A percentile compares a stretch with the other conserved stretches of the same genome.
These are phyloP conservation scores for Sisyra terminalis DNA, from an alignment of 2,888 invertebrate genomes.

Conservation along the genomic window DNA sequence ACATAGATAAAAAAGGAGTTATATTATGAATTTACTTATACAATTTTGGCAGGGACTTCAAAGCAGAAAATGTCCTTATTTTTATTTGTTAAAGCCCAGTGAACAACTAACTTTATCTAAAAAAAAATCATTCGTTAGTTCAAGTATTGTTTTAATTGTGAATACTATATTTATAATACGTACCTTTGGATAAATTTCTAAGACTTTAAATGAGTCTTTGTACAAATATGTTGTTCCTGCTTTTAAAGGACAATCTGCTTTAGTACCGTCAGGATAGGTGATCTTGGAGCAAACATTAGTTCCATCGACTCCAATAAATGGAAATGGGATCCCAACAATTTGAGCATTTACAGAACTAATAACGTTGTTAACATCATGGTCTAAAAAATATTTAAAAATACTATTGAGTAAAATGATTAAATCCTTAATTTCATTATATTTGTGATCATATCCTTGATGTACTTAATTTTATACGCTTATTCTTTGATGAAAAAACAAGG, in stretches of 20 bases:
- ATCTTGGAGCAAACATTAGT: slow-evolving; percentile 48
- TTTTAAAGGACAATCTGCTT: slow-evolving; percentile 49
- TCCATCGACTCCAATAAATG: slow-evolving; percentile 64
- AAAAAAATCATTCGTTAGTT: slow-evolving; percentile 17
- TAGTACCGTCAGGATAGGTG: slow-evolving; percentile 34
- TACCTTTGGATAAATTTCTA: slow-evolving; percentile 37
- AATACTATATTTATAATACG: slow-evolving; percentile 12
- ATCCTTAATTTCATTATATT: no score
- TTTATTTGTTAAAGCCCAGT: slow-evolving; percentile 39
- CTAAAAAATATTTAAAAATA: no score
- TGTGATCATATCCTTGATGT: no score
- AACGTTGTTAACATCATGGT: no score
- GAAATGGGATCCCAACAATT: slow-evolving; percentile 38
- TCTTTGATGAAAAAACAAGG: no score
- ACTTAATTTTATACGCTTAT: no score
- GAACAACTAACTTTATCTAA: slow-evolving; percentile 41
- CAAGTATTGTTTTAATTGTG: neutral
- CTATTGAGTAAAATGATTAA: no score
- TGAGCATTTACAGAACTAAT: no score
- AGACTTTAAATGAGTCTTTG: slow-evolving; percentile 41
- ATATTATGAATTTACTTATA: neutral
- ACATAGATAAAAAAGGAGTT: neutral
- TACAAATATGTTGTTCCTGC: slow-evolving; percentile 51
- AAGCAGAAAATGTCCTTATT: slow-evolving; percentile 41
- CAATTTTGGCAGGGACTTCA: slow-evolving; percentile 48